Conservation (phyloP, 2,888 invertebrate species). For the Drosophila mulleri region DNA sequence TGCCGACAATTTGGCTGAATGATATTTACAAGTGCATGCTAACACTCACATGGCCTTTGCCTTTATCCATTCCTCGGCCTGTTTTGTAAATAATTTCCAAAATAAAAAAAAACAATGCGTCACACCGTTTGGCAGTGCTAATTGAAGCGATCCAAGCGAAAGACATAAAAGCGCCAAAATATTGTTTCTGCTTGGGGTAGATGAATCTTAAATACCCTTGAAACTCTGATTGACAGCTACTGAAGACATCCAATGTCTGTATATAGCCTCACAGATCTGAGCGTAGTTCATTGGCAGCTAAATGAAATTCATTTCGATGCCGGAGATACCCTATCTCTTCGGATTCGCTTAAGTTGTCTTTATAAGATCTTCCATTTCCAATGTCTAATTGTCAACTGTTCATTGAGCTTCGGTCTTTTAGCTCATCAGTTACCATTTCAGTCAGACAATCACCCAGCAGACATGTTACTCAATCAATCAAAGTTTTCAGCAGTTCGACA, state of each 20-base stretch:
- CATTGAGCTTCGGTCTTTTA: no score
- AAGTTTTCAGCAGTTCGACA: no score
- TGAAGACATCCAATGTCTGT: constrained; percentile 2
- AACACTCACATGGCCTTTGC: constrained; percentile 49
- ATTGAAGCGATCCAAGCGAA: constrained; percentile 65
- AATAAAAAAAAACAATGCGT: constrained; percentile 75
- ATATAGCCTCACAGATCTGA: neutral
- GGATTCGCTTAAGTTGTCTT: neutral
- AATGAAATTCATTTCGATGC: neutral
- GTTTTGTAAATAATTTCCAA: constrained; percentile 66
- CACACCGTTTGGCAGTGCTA: constrained; percentile 59
- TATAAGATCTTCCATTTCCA: no score
- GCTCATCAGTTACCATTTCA: neutral
- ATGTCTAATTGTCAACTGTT: no score
- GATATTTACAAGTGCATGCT: constrained; percentile 59
- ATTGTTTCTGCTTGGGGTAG: no score
- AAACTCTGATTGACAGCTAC: neutral
- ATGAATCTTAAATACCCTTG: constrained; percentile 26
- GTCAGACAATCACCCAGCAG: no score
- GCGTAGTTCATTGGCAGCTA: neutral
- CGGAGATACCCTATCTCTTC: neutral
- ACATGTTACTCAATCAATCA: neutral
- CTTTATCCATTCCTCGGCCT: constrained; percentile 20
- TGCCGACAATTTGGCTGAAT: constrained; percentile 56
- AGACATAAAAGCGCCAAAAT: constrained; percentile 37